Base-by-base conservation (phyloP, 2,888 invertebrate species). In the Pilophorus perplexus region DNA sequence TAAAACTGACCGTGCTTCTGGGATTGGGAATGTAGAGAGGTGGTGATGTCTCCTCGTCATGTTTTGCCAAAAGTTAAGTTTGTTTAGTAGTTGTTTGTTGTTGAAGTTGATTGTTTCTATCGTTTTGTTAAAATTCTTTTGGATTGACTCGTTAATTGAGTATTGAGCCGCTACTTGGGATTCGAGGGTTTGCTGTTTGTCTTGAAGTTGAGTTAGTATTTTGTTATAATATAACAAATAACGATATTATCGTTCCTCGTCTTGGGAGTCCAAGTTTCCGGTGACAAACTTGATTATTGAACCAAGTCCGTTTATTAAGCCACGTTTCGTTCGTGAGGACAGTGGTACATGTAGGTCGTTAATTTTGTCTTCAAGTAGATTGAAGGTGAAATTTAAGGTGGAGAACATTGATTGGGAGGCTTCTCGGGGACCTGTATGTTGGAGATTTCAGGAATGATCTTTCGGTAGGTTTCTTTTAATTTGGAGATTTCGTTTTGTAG, bases 261-360 rank as follows among this genome's bases (percentile, higher is more conserved):
- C 64, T 8, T 27, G n/a, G 2, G 27, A 4, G 23, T 64, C 54
- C 14, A 55, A 18, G 54, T 64, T 64, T 16, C 42, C 55, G 4
- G 55, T 65, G 1, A 65, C 25, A 8, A 48, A 65, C 22, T 42
- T 55, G 28, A 65, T 28, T 2, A 50, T 1, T 3, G 42, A 16
- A 2, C 65, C 55, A n/a, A 65, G 40, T 12, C 55, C 55, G 20
- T 55, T 42, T 6, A 65, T 22, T 23, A 65, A 27, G 1, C 55
- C 42, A 1, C 55, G 5, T 55, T 20, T 55, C 2, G 25, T 10
- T 18, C 1, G 12, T 23, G 12, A 4, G 3, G 3, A 25, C 1
- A 25, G n/a, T 1, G 20, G 2, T 10, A 57, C 12, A 20, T 33
- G 6, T 4, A 57, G 2, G 40, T 57, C 38, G 10, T 55, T 12